Evolutionary conservation across 2,797 vertebrate genomes (phyloP), one percentile per base, ranked within the genome.

Genomic region (Scomberomorus guttatus): DNA sequence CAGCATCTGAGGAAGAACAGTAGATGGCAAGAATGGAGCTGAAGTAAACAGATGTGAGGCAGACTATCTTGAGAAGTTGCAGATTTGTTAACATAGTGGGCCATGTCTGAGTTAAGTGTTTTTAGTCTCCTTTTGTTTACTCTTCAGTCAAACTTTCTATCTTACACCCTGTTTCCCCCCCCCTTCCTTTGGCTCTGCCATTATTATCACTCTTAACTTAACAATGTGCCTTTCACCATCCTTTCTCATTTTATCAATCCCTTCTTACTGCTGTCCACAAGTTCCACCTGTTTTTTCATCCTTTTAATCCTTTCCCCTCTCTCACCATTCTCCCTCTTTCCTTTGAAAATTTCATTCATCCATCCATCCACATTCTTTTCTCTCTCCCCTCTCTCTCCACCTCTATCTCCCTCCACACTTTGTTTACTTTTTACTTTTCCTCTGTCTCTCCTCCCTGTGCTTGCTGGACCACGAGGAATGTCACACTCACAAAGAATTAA

Each of bases 401-500:
- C 18, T 63, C 44, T 48, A 7, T 51, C 69, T 75, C 44, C 29
- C 44, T 24, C 25, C 50, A 29, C 5, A 15, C 69, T 82, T 75
- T 87, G 63, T 87, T 90, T 85, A 62, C 85, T 69, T 85, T 85
- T 78, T 58, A 56, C 57, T 82, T 80, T 76, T 15, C 57, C 67
- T 70, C 55, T 64, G 42, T 78, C 79, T 84, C 70, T 72, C n/a
- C 66, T 75, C 82, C 46, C 68, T 66, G 65, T 79, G 60, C 81
- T 72, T 69, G 54, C 75, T 80, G 84, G 78, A 86, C 81, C 79
- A 85, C 55, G 13, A 91, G 85, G 90, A 89, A 92, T 90, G 87
- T 90, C 88, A 76, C 89, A 89, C 89, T 91, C 91, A 80, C 72
- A 84, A 81, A 87, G 83, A 90, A 89, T 89, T 87, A 88, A 90